Evolutionary conservation across 2,888 invertebrate genomes (phyloP).

Genomic region (Nudaria mundana): DNA sequence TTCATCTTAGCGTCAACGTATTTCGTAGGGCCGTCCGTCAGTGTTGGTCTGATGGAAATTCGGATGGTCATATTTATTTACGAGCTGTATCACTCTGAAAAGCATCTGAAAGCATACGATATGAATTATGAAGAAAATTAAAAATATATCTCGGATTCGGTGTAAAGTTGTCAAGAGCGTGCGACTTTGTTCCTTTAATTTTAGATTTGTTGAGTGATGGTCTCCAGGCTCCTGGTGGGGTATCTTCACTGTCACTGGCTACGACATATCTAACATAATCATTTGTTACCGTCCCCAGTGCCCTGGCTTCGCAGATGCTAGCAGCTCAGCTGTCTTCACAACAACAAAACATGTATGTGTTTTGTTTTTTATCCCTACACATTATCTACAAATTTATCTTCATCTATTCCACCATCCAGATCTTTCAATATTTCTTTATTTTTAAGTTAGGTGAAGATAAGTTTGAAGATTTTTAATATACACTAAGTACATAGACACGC

Average conservation of each 20-base stretch:
- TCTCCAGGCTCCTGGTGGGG: conserved; percentile 38
- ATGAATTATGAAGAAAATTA: too few species aligned
- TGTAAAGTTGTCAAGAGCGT: conserved; percentile 40
- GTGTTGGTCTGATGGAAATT: too few species aligned
- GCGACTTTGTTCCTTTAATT: conserved; percentile 51
- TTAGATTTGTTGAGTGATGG: conserved; percentile 29
- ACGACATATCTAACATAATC: conserved; percentile 65
- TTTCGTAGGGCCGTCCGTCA: too few species aligned
- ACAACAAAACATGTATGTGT: conserved; percentile 96
- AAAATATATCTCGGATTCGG: too few species aligned
- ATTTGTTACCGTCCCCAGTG: conserved; percentile 90
- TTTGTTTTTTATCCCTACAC: conserved; percentile 70
- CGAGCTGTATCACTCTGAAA: too few species aligned
- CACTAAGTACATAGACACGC: conserved; percentile 77
- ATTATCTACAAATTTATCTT: conserved; percentile 54
- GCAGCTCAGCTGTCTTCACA: conserved; percentile 95
- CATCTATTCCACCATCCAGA: conserved; percentile 17
- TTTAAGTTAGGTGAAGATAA: conserved; percentile 50
- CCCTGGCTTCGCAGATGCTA: conserved; percentile 98
- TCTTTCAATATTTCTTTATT: conserved; percentile 16
- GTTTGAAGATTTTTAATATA: conserved; percentile 68
- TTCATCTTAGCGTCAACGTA: too few species aligned
- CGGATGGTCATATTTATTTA: too few species aligned
- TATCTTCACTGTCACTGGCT: conserved; percentile 43
- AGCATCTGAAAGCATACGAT: too few species aligned